phyloP scores from a whole-genome alignment of 2,797 vertebrate genomes.

The Phrynocephalus vlangalii region DNA sequence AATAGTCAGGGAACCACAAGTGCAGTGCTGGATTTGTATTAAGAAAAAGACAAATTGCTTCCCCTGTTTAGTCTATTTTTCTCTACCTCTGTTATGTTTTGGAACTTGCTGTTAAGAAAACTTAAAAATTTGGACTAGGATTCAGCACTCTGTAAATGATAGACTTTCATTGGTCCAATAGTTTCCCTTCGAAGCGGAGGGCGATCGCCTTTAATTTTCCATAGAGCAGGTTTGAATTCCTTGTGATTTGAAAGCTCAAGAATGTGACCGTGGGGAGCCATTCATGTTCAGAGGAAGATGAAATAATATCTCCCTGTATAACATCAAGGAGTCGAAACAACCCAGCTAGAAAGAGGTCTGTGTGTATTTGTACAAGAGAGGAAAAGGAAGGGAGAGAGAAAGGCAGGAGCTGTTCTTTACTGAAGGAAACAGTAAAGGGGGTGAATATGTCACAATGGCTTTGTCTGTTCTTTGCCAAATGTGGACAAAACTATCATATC shows the following conservation, averaged over 20 bases:
- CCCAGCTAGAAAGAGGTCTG: neutral
- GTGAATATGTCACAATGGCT: conserved; percentile 1
- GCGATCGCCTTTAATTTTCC: neutral
- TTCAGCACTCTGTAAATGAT: neutral
- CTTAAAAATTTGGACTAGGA: neutral
- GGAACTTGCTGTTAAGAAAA: neutral
- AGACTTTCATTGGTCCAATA: neutral
- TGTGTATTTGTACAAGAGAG: neutral
- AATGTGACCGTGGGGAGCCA: neutral
- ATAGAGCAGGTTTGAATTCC: neutral
- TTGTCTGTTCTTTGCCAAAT: conserved; percentile 14
- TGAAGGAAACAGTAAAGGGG: conserved; percentile 22
- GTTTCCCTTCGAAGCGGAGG: neutral
- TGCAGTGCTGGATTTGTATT: neutral
- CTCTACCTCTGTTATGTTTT: neutral
- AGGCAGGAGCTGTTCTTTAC: neutral
- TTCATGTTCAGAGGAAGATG: neutral
- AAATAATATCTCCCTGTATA: neutral
- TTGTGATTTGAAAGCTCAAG: neutral
- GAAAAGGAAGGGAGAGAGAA: neutral
- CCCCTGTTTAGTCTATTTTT: neutral
- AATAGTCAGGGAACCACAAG: neutral
- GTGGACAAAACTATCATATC: neutral
- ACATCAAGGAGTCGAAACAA: neutral
- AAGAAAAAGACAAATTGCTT: neutral